These are phyloP conservation scores for Buathra laborator DNA, from an alignment of 2,888 invertebrate genomes.

Conservation along the genomic window DNA sequence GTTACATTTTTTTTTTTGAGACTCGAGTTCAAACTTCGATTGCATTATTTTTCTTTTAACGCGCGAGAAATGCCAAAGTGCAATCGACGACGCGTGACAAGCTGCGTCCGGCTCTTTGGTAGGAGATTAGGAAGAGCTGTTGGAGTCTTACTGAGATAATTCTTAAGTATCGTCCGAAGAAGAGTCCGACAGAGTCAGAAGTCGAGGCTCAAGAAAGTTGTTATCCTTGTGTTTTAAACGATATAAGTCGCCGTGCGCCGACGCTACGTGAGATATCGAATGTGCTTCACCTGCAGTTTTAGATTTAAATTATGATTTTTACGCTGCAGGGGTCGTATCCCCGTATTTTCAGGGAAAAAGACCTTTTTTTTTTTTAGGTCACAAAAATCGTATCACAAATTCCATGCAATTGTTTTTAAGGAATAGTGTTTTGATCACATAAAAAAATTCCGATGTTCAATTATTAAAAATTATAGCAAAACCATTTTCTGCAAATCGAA, in stretches of 20 bases:
- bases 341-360: too few species aligned
- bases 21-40: neutral
- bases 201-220: constrained; percentile 66
- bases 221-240: constrained; percentile 61
- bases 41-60: neutral
- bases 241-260: constrained; percentile 38
- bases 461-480: too few species aligned
- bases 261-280: constrained; percentile 21
- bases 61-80: neutral
- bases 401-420: too few species aligned
- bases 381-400: too few species aligned
- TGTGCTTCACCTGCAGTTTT: constrained; percentile 34
- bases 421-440: too few species aligned
- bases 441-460: too few species aligned
- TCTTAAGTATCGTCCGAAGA: constrained; percentile 38
- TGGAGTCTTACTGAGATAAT: constrained; percentile 9
- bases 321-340: neutral
- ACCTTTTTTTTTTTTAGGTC: too few species aligned
- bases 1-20: neutral
- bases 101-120: neutral
- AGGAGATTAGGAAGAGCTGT: constrained; percentile 17
- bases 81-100: constrained; percentile 4
- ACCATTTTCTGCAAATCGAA: too few species aligned
- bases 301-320: constrained; percentile 7
- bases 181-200: constrained; percentile 43